phyloP scores from a whole-genome alignment of 1,140 invertebrate genomes.

The Myzus persicae region DNA sequence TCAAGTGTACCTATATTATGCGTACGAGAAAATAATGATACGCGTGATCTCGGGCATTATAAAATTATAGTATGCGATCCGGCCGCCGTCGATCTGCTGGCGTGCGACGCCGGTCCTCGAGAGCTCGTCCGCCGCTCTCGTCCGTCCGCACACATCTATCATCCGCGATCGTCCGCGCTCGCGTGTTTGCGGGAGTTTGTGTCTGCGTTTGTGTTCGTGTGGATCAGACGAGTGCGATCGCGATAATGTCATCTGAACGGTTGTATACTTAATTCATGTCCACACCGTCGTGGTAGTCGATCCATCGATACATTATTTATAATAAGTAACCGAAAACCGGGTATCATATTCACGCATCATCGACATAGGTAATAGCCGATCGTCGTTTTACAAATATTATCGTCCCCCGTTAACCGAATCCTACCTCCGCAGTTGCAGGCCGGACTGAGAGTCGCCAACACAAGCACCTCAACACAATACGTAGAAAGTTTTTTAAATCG shows the following conservation, averaged over 20 bases:
- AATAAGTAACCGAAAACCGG: too few species aligned
- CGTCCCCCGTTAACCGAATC: background rate
- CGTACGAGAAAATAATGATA: background rate
- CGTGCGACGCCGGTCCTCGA: background rate
- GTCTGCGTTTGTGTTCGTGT: background rate
- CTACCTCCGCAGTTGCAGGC: background rate
- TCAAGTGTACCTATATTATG: too few species aligned
- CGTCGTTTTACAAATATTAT: background rate
- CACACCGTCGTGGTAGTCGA: background rate
- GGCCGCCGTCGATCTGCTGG: background rate
- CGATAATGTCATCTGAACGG: background rate
- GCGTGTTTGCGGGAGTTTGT: background rate
- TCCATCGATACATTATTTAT: too few species aligned
- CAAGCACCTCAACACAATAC: background rate
- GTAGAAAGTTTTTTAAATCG: background rate
- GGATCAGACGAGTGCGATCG: background rate
- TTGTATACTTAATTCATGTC: background rate
- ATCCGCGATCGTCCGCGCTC: background rate
- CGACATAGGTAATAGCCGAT: background rate
- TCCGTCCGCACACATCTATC: background rate
- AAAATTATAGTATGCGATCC: background rate
- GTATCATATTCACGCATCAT: too few species aligned
- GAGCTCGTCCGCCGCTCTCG: too few species aligned
- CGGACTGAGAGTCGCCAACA: background rate
- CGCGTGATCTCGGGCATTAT: background rate